Percentiles rank a stretch among this genome's conserved stretches.
phyloP scores from a whole-genome alignment of 2,113 vertebrate genomes.

The Bagarius yarrelli region DNA sequence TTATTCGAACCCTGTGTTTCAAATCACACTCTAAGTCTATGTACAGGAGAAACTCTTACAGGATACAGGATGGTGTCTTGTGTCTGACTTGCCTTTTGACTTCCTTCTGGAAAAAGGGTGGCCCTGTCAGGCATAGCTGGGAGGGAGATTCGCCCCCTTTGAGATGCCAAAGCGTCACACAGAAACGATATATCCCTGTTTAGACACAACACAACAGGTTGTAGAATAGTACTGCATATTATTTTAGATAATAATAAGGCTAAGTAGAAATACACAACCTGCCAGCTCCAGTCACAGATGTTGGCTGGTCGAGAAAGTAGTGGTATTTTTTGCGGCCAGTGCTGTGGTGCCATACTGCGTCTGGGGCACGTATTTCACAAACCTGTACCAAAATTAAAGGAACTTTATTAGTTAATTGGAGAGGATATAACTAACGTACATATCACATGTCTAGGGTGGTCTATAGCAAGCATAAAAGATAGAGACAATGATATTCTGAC shows the following conservation, averaged over 20 bases:
- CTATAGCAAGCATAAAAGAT: neutral
- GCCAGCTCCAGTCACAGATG: constrained; percentile 77
- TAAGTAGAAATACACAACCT: constrained; percentile 63
- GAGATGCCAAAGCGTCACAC: constrained; percentile 65
- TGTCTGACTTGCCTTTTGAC: constrained; percentile 48
- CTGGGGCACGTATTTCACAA: constrained; percentile 62
- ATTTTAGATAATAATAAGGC: neutral
- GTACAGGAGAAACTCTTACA: neutral
- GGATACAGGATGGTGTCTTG: neutral
- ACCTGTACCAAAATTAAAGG: constrained; percentile 62
- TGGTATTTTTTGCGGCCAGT: constrained; percentile 74
- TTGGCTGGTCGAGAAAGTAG: constrained; percentile 78
- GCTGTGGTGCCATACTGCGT: constrained; percentile 82
- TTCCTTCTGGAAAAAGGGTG: constrained; percentile 28
- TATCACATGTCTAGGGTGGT: neutral
- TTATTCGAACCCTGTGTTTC: constrained; percentile 56
- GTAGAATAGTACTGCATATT: neutral
- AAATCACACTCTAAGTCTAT: constrained; percentile 40
- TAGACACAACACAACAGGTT: constrained; percentile 9
- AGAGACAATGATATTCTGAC: neutral
- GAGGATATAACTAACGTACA: neutral
- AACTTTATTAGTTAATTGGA: neutral
- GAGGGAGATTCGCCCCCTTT: constrained; percentile 57
- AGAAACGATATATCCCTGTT: constrained; percentile 83
- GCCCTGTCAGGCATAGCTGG: constrained; percentile 56